Evolutionary conservation across 2,888 invertebrate species (phyloP).

Genomic region (Entomobrya proxima): DNA sequence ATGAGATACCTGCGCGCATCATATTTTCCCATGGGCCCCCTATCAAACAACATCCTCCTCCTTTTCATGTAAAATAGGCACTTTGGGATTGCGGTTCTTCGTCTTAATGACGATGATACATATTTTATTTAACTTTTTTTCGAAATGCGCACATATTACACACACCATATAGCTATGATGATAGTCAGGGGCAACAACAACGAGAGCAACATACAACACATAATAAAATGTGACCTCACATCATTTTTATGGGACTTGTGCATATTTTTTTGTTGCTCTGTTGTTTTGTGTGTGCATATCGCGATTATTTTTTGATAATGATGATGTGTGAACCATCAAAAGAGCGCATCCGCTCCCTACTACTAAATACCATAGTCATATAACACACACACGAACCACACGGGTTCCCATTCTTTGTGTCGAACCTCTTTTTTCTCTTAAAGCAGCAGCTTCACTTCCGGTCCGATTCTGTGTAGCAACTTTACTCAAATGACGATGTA

Average conservation of each 20-base stretch:
- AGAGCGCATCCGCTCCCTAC: slow-evolving; percentile 41
- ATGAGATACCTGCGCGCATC: slow-evolving; percentile 1
- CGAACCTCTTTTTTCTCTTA: no score
- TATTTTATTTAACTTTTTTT: slow-evolving; percentile 15
- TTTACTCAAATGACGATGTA: neutral
- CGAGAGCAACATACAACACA: slow-evolving; percentile 19
- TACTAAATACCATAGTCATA: slow-evolving; percentile 13
- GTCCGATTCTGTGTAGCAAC: slow-evolving; percentile 12
- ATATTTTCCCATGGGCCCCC: slow-evolving; percentile 42
- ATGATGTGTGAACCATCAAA: slow-evolving; percentile 63
- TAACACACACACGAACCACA: slow-evolving; percentile 21
- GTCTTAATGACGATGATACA: slow-evolving; percentile 36
- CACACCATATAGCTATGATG: no score
- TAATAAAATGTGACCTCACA: slow-evolving; percentile 38
- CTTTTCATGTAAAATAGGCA: slow-evolving; percentile 45
- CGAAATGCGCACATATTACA: no score
- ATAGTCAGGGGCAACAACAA: no score
- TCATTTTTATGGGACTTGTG: slow-evolving; percentile 16
- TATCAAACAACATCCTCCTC: slow-evolving; percentile 46
- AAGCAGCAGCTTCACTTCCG: slow-evolving; percentile 47
- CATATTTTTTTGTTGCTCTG: neutral
- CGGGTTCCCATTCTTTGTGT: slow-evolving; percentile 32
- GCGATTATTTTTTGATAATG: slow-evolving; percentile 61
- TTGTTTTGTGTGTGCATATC: slow-evolving; percentile 7
- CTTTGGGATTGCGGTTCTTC: slow-evolving; percentile 39